Percentiles rank a stretch among this genome's conserved stretches.
phyloP scores from a whole-genome alignment of 1,140 invertebrate species.

The Helicoverpa armigera region DNA sequence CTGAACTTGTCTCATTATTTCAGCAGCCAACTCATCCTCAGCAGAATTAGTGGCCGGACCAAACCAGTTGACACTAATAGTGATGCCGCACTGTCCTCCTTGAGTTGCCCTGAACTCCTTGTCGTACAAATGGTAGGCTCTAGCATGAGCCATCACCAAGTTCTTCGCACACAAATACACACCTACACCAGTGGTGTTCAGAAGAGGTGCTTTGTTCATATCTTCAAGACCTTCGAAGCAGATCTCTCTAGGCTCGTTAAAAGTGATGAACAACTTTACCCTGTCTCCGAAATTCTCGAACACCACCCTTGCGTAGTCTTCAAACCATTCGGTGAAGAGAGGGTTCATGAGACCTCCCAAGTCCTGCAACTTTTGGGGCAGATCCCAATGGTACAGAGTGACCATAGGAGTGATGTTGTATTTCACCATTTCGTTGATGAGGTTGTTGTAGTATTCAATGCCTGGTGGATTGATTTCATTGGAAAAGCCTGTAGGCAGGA shows the following conservation, averaged over 20 bases:
- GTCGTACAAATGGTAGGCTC: constrained; percentile 82
- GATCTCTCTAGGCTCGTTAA: constrained; percentile 84
- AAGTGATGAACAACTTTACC: constrained; percentile 83
- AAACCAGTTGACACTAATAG: constrained; percentile 86
- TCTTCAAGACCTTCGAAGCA: constrained; percentile 74
- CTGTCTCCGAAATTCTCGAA: constrained; percentile 85
- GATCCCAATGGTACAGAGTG: constrained; percentile 76
- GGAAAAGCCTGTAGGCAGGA: constrained; percentile 86
- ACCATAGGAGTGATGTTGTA: constrained; percentile 80
- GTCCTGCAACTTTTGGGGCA: constrained; percentile 74
- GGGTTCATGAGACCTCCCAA: constrained; percentile 74
- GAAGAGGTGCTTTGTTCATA: constrained; percentile 66
- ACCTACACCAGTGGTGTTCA: constrained; percentile 71
- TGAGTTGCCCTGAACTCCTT: constrained; percentile 70
- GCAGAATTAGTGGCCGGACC: constrained; percentile 80
- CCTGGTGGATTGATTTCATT: constrained; percentile 85
- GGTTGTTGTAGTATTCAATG: constrained; percentile 87
- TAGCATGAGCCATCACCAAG: constrained; percentile 87
- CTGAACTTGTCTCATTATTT: constrained; percentile 66
- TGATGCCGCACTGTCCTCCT: constrained; percentile 86
- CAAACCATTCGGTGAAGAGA: constrained; percentile 83
- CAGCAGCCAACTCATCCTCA: constrained; percentile 85
- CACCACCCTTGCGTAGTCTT: constrained; percentile 85
- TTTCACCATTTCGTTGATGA: constrained; percentile 85
- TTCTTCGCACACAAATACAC: constrained; percentile 87